Evolutionary conservation across 1,140 invertebrate species (phyloP).

Genomic region (Drosophila fuyamai): DNA sequence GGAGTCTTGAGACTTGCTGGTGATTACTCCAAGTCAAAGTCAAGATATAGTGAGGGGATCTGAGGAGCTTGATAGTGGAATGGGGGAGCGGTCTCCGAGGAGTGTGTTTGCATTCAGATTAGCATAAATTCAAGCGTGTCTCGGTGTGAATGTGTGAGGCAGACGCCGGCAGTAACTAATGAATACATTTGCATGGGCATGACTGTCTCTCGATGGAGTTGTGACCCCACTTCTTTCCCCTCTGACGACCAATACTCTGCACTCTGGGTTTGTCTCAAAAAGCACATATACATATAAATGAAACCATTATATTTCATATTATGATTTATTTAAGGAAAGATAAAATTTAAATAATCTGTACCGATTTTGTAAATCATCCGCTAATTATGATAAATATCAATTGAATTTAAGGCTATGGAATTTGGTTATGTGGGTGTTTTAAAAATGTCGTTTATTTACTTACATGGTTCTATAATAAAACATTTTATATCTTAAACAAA

Average conservation of each 20-base stretch:
- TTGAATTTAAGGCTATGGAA: no score
- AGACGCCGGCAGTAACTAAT: slow-evolving; percentile 67
- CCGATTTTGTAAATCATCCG: no score
- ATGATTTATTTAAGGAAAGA: no score
- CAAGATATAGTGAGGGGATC: slow-evolving; percentile 30
- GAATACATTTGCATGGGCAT: slow-evolving; percentile 66
- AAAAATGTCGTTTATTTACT: no score
- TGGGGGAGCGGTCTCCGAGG: slow-evolving; percentile 7
- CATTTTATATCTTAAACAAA: neutral
- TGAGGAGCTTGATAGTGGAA: neutral
- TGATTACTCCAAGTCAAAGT: slow-evolving; percentile 64
- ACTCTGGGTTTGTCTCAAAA: neutral
- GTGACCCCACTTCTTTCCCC: slow-evolving; percentile 17
- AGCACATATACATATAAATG: no score
- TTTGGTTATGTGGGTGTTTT: no score
- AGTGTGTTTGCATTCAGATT: slow-evolving; percentile 69
- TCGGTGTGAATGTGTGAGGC: slow-evolving; percentile 42
- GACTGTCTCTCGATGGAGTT: slow-evolving; percentile 32
- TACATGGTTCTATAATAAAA: no score
- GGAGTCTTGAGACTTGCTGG: slow-evolving; percentile 45
- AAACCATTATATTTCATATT: no score
- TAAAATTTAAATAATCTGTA: no score
- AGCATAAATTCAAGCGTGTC: slow-evolving; percentile 71
- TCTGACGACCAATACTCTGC: slow-evolving; percentile 4
- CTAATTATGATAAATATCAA: no score